Conservation (phyloP, 1,140 invertebrate species). For the Lordiphosa clarofinis region DNA sequence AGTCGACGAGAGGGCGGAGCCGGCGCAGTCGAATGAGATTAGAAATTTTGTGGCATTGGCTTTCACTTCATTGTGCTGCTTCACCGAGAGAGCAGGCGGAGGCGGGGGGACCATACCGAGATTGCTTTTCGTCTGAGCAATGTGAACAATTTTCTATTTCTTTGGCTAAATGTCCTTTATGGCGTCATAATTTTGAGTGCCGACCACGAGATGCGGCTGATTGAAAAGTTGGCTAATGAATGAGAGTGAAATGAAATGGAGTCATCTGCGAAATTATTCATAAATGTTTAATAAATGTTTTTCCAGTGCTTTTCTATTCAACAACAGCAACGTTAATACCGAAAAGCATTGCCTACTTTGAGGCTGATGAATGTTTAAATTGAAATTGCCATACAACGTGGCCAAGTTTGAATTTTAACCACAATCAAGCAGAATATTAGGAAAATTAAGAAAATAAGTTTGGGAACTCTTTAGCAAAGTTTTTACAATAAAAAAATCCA, state of each 20-base stretch:
- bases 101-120: conserved; percentile 17
- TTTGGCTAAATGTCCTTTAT: conserved; percentile 43
- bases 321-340: too few relatives aligned
- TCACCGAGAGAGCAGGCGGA: background rate
- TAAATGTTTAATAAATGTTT: too few relatives aligned
- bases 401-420: too few relatives aligned
- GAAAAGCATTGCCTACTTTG: too few relatives aligned
- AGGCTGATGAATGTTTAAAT: too few relatives aligned
- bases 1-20: conserved; percentile 22
- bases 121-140: conserved; percentile 33
- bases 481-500: too few relatives aligned
- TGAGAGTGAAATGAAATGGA: conserved; percentile 16
- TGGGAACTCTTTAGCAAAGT: too few relatives aligned
- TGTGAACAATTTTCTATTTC: conserved; percentile 6
- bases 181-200: conserved; percentile 53
- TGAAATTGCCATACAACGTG: too few relatives aligned
- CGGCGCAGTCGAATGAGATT: conserved; percentile 45
- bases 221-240: conserved; percentile 38
- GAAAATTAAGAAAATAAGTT: too few relatives aligned
- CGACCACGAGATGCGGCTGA: conserved; percentile 13
- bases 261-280: too few relatives aligned
- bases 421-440: too few relatives aligned
- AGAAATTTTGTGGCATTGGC: conserved; percentile 66
- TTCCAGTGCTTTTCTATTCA: too few relatives aligned
- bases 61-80: conserved; percentile 59